Evolutionary conservation across 2,113 vertebrate species (phyloP), one percentile per base, ranked within the genome.

Genomic region (Hippocampus guttulatus): DNA sequence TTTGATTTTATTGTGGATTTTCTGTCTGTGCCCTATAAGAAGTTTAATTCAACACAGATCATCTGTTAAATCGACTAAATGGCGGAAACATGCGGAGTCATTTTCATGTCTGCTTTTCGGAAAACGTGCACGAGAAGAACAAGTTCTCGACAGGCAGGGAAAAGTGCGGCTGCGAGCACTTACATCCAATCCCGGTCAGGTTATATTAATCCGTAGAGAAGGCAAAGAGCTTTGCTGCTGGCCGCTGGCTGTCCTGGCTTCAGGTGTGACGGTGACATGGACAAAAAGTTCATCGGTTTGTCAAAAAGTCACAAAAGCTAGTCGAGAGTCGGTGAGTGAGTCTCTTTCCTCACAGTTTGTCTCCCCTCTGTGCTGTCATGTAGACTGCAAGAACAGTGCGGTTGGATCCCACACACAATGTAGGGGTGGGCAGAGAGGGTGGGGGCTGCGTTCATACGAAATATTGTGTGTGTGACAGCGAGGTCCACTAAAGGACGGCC

Each of bases 141-240:
- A 20, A 2, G 49, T 21, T 21, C 16, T 7, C 16, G 20, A 20
- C 5, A 18, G 49, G 18, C 18, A 20, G 5, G 52, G 5, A 3
- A n/a, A 30, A 10, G 11, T 18, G 5, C 60, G 21, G 68, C 49
- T 40, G 67, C 20, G 74, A 52, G 45, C 79, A 94, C 94, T 94
- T 91, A 94, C 93, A 83, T 90, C 45, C 80, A 78, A 75, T 92
- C 88, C 90, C 82, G 84, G 70, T 88, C 75, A 80, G 85, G 82
- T 85, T 77, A 78, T 87, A 89, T 89, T 92, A 94, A 93, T 94
- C 93, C 94, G 89, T 75, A 76, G 81, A 87, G 87, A 80, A 81
- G 71, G 66, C 71, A 83, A 83, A 75, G 79, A 79, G 68, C 40
- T 77, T 1, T 64, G 81, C 68, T 75, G 82, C 68, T 69, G 76